Conservation (phyloP, 2,113 vertebrate genomes). For the Diphyllodes magnificus region DNA sequence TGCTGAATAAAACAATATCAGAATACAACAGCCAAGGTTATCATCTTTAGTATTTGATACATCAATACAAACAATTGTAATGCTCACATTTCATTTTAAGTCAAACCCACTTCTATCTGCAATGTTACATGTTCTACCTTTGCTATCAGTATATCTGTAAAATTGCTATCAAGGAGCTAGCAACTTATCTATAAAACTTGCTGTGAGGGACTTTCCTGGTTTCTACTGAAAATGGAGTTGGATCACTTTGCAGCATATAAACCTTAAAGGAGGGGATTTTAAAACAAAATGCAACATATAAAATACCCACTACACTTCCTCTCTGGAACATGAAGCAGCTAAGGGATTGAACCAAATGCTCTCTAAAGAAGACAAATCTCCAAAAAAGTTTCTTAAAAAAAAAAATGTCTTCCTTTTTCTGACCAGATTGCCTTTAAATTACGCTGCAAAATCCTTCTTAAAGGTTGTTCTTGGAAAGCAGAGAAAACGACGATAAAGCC, state of each 20-base stretch:
- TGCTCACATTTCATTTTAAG: not conserved
- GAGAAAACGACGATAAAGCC: not conserved
- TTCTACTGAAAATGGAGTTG: not conserved
- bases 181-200: not conserved
- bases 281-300: not conserved
- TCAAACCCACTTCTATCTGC: not conserved
- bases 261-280: not conserved
- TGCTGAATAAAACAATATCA: not conserved
- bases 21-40: not conserved
- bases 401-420: not conserved
- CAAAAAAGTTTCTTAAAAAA: not conserved
- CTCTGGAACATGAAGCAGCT: not conserved
- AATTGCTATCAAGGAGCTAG: not conserved
- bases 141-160: not conserved
- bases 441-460: slow-evolving; percentile 10
- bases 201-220: not conserved
- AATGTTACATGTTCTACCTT: not conserved
- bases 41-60: not conserved
- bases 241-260: not conserved
- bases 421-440: slow-evolving; percentile 23
- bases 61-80: not conserved
- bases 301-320: not conserved
- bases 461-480: slow-evolving; percentile 39
- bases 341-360: not conserved
- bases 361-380: not conserved